Conservation (phyloP, 1,140 invertebrate species). For the Metaphire vulgaris region DNA sequence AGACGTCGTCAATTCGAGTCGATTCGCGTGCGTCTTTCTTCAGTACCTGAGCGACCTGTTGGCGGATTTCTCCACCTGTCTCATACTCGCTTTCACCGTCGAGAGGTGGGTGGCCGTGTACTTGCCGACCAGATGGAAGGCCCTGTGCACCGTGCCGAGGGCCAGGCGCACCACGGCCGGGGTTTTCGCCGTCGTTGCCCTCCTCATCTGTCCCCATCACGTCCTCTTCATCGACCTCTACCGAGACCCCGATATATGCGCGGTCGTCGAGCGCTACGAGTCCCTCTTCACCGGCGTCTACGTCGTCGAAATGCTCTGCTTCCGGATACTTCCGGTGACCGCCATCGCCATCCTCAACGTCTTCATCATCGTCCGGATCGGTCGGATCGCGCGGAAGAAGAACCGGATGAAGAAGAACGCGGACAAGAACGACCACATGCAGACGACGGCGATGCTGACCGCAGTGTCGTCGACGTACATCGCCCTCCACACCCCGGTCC, state of each 20-base stretch:
- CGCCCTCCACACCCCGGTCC: slow-evolving; percentile 6
- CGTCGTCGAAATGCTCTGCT: neutral
- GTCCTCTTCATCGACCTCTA: slow-evolving; percentile 14
- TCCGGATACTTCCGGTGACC: neutral
- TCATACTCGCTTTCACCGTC: slow-evolving; percentile 25
- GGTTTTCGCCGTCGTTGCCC: neutral
- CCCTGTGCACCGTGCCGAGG: slow-evolving; percentile 11
- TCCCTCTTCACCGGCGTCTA: neutral
- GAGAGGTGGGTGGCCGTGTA: slow-evolving; percentile 23
- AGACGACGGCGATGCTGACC: slow-evolving; percentile 4
- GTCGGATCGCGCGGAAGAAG: neutral
- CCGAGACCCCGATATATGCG: neutral
- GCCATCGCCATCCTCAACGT: slow-evolving; percentile 10
- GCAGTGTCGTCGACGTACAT: slow-evolving; percentile 3
- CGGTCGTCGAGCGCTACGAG: neutral
- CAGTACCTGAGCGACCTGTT: slow-evolving; percentile 14
- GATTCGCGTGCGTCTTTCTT: neutral
- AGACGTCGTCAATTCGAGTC: neutral
- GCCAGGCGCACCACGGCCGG: neutral
- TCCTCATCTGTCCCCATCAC: neutral
- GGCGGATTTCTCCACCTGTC: slow-evolving; percentile 10
- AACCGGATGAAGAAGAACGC: neutral
- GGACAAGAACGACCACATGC: neutral
- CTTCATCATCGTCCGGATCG: slow-evolving; percentile 11
- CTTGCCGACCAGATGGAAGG: slow-evolving; percentile 6